Base-by-base conservation (phyloP, 1,140 invertebrate genomes). In the Rhopalosiphum padi region DNA sequence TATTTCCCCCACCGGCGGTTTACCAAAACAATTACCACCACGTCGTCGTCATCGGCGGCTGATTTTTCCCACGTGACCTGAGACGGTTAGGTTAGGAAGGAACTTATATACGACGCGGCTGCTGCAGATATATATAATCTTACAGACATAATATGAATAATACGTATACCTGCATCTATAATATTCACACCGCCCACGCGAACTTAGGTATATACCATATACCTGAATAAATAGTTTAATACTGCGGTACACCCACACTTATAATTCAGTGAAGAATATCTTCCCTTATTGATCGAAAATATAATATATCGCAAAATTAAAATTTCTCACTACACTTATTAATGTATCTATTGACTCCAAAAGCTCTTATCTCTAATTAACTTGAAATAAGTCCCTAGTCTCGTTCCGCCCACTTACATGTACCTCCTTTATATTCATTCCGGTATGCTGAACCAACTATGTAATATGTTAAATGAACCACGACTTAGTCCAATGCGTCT, bases 1-100 rank as follows among this genome's bases (percentile, higher is more conserved):
- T n/a, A 82, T 91, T 91, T 91, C 90, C 90, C 68, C 60, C 55
- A 25, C 43, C 43, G 55, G 60, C 68, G 55, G 90, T 91, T 48
- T 91, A 82, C 60, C 68, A 43, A 83, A 48, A 91, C 90, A 82
- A 91, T 91, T 91, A 91, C 43, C 43, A 89, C n/a, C 11, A 51
- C 43, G 30, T 60, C 22, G 83, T 85, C 43, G 46, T 88, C 86
- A 22, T 11, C 89, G 37, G 35, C 89, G 25, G 30, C 55, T 46
- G 37, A 91, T 83, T 91, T 83, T 83, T 43, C 90, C 60, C 1
- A 35, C 15, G 30, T n/a, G 60, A n/a, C 60, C 22, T 8, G 21
- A 53, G 30, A 53, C 87, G n/a, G 46, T 89, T 77, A 68, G 60
- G 60, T 68, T 68, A 77, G n/a, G 60, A 77, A 77, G 60, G 60